phyloP scores from a whole-genome alignment of 2,797 vertebrate genomes.

The Eremophila alpestris region DNA sequence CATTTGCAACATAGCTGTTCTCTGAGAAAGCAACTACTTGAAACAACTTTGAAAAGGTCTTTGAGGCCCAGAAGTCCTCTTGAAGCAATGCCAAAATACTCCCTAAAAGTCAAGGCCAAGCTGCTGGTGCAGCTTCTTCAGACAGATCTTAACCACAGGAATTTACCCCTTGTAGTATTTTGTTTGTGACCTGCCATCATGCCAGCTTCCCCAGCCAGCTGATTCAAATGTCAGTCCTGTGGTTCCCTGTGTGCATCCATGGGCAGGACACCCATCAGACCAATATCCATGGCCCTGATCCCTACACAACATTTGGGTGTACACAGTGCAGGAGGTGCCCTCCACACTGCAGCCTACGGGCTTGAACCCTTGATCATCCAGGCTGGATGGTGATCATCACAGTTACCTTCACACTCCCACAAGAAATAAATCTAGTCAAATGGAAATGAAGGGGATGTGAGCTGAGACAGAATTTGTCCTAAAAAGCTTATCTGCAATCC shows the following conservation, averaged over 20 bases:
- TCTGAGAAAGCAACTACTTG: neutral
- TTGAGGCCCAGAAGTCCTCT: neutral
- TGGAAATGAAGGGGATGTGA: neutral
- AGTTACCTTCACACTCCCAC: neutral
- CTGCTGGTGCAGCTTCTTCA: neutral
- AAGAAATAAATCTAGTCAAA: neutral
- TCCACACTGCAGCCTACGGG: neutral
- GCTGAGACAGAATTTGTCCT: neutral
- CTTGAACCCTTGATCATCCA: neutral
- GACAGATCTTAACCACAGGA: neutral
- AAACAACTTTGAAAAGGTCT: neutral
- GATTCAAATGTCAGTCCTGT: neutral
- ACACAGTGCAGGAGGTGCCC: neutral
- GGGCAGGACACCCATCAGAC: accelerated
- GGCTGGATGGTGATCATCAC: neutral
- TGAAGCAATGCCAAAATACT: neutral
- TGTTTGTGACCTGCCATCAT: neutral
- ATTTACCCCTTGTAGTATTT: neutral
- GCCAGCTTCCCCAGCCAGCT: neutral
- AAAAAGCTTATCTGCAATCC: neutral
- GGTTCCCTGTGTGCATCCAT: neutral
- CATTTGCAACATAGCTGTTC: neutral
- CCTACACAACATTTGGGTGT: neutral
- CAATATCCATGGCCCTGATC: neutral
- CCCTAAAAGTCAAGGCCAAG: neutral